Percentiles rank a stretch among this genome's conserved stretches.
phyloP scores from a whole-genome alignment of 2,797 vertebrate species.

The Sebastolobus alascanus region DNA sequence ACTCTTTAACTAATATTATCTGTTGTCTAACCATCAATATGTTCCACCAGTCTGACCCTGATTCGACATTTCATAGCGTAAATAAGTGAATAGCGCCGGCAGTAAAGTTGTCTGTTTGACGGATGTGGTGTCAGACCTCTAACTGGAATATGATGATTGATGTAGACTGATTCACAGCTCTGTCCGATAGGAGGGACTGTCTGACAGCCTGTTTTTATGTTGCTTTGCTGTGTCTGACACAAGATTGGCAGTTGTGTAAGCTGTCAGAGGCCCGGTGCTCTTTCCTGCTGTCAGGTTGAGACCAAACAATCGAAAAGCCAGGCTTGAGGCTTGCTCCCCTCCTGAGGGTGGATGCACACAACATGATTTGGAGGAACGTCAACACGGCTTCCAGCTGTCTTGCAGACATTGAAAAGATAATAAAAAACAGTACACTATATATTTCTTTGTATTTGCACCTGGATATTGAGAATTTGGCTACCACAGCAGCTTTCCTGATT shows the following conservation, averaged over 20 bases:
- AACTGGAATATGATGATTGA: conserved; percentile 52
- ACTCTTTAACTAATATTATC: neutral
- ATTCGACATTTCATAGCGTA: neutral
- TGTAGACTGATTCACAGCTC: conserved; percentile 30
- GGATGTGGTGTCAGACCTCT: conserved; percentile 18
- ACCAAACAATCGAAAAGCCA: conserved; percentile 47
- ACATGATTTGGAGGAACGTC: conserved; percentile 14
- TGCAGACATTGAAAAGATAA: conserved; percentile 15
- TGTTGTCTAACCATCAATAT: neutral
- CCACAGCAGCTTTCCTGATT: conserved; percentile 11
- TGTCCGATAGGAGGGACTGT: conserved; percentile 25
- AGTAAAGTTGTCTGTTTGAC: conserved; percentile 37
- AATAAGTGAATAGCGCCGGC: neutral
- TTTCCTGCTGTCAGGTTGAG: conserved; percentile 53
- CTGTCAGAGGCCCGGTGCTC: conserved; percentile 43
- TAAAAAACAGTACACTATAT: neutral
- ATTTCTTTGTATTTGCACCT: conserved; percentile 5
- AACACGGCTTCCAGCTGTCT: conserved; percentile 35
- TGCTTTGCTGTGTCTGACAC: conserved; percentile 41
- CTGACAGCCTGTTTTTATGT: conserved; percentile 55
- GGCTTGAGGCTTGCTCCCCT: conserved; percentile 10
- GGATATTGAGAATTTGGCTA: conserved; percentile 5
- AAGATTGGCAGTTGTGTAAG: conserved; percentile 55
- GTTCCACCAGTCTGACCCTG: neutral
- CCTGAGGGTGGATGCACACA: conserved; percentile 35